Evolutionary conservation across 2,797 vertebrate genomes (phyloP).

Genomic region (Crocodylus rhombifer): DNA sequence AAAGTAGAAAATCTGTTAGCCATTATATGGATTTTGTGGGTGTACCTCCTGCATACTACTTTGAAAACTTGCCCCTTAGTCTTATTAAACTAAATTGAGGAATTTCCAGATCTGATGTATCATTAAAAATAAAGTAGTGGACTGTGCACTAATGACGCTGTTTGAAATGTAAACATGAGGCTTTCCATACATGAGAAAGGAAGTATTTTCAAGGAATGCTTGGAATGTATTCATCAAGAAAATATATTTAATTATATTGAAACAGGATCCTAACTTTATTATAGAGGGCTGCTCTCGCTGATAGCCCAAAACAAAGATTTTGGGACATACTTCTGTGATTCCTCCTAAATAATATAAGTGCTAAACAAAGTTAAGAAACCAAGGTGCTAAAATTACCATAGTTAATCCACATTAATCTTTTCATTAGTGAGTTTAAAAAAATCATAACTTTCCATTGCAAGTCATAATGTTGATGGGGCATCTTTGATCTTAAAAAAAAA

Average conservation of each 20-base stretch:
- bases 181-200: slow-evolving; percentile 68
- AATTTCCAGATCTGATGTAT: slow-evolving; percentile 57
- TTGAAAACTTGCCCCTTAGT: slow-evolving; percentile 59
- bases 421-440: slow-evolving; percentile 61
- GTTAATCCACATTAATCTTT: slow-evolving; percentile 66
- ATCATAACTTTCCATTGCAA: slow-evolving; percentile 66
- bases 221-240: slow-evolving; percentile 79
- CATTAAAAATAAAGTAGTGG: slow-evolving; percentile 59
- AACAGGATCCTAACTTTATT: slow-evolving; percentile 81
- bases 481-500: slow-evolving; percentile 80
- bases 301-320: slow-evolving; percentile 55
- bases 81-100: slow-evolving; percentile 53
- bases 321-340: slow-evolving; percentile 64
- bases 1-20: slow-evolving; percentile 62
- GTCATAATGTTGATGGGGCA: slow-evolving; percentile 64
- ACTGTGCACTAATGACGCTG: slow-evolving; percentile 43
- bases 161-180: slow-evolving; percentile 79
- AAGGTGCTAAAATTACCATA: slow-evolving; percentile 51
- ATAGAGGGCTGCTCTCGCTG: slow-evolving; percentile 50
- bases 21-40: slow-evolving; percentile 51
- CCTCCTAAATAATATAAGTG: slow-evolving; percentile 24
- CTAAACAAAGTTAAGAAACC: slow-evolving; percentile 58
- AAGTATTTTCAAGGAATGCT: slow-evolving; percentile 79
- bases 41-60: slow-evolving; percentile 49
- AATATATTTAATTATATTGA: slow-evolving; percentile 79